Conservation (phyloP, 2,113 vertebrate genomes). For the Phaethornis superciliosus region DNA sequence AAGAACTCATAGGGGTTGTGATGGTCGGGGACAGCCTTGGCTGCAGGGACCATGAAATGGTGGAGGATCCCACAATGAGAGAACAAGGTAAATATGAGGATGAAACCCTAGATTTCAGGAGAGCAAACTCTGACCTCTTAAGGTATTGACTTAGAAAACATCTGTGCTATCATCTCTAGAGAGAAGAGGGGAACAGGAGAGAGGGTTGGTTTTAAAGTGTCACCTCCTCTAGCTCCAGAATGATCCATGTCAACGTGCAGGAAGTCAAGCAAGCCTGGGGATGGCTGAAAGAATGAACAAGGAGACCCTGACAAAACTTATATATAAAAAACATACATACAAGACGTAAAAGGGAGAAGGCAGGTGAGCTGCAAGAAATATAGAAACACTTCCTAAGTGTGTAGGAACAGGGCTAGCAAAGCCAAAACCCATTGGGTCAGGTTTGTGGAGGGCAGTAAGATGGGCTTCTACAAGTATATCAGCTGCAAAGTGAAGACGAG, state of each 20-base stretch:
- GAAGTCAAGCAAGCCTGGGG: background rate
- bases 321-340: background rate
- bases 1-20: background rate
- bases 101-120: background rate
- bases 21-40: background rate
- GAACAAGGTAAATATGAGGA: background rate
- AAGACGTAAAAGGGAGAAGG: background rate
- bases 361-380: background rate
- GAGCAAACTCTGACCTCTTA: background rate
- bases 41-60: background rate
- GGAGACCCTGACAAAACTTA: background rate
- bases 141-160: background rate
- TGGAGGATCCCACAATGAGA: background rate
- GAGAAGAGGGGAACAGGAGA: background rate
- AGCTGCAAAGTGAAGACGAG: background rate
- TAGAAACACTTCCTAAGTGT: background rate
- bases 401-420: background rate
- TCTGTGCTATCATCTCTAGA: background rate
- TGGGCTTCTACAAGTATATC: background rate
- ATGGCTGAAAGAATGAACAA: background rate
- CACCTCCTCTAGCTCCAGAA: background rate
- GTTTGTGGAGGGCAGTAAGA: background rate
- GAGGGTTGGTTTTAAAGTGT: background rate
- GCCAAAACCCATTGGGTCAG: background rate
- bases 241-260: background rate